These are phyloP conservation scores for Hycleus cichorii DNA, from an alignment of 1,140 invertebrate genomes.

Conservation along the genomic window DNA sequence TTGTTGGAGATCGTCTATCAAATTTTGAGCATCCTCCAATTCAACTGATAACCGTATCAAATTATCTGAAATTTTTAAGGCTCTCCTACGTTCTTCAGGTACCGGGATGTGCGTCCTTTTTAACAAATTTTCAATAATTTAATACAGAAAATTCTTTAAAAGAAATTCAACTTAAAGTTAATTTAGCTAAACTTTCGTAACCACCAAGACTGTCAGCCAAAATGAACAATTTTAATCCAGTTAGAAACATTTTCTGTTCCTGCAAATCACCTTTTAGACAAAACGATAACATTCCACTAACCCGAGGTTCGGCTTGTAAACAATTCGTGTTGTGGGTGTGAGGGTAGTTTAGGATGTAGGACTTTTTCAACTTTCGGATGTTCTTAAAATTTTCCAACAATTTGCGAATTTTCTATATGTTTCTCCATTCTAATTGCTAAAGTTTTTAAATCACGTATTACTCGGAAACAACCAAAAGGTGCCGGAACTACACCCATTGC, in stretches of 20 bases:
- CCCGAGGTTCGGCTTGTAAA: slow-evolving; percentile 78
- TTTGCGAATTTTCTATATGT: slow-evolving; percentile 71
- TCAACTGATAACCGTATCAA: too few relatives aligned
- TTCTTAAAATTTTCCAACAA: slow-evolving; percentile 70
- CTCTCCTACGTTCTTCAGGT: too few relatives aligned
- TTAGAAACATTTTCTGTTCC: slow-evolving; percentile 71
- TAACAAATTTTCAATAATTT: too few relatives aligned
- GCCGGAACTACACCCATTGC: slow-evolving; percentile 89
- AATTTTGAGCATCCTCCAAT: too few relatives aligned
- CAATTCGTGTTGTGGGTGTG: slow-evolving; percentile 86
- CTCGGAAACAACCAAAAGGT: slow-evolving; percentile 92
- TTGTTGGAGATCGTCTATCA: too few relatives aligned
- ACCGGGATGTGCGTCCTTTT: too few relatives aligned
- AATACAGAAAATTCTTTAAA: too few relatives aligned
- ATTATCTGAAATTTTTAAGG: too few relatives aligned
- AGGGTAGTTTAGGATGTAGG: slow-evolving; percentile 78
- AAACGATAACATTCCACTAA: slow-evolving; percentile 87
- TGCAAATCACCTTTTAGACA: slow-evolving; percentile 63
- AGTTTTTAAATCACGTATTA: slow-evolving; percentile 92
- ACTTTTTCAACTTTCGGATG: slow-evolving; percentile 76
- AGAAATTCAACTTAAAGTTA: too few relatives aligned
- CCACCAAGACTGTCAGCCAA: too few relatives aligned
- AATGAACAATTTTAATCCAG: slow-evolving; percentile 72
- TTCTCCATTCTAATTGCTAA: slow-evolving; percentile 84
- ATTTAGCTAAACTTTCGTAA: too few relatives aligned